phyloP scores from a whole-genome alignment of 2,797 vertebrate genomes.

The Poecilia wingei region DNA sequence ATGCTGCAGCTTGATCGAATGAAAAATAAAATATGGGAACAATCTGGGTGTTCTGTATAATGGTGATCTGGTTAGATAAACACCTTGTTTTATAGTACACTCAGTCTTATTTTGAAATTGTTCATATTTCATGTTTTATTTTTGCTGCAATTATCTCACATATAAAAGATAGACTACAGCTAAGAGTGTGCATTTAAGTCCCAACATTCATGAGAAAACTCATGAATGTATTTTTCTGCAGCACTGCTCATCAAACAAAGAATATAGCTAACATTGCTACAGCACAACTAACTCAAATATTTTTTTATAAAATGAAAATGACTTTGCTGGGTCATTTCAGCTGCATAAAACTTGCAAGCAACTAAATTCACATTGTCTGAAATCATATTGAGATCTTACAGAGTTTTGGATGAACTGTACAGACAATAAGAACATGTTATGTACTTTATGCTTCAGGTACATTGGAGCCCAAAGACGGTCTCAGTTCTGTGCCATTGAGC shows the following conservation, averaged over 20 bases:
- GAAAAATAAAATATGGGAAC: constrained; percentile 18
- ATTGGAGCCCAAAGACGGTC: neutral
- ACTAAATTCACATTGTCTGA: neutral
- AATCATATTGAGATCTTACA: neutral
- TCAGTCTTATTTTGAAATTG: neutral
- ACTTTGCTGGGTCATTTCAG: neutral
- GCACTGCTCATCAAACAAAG: neutral
- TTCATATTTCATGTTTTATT: neutral
- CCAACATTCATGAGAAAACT: neutral
- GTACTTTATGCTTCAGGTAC: neutral
- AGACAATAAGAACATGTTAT: neutral
- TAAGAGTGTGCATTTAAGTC: neutral
- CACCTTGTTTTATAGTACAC: constrained; percentile 2
- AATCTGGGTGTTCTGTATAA: constrained; percentile 30
- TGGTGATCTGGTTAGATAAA: constrained; percentile 24
- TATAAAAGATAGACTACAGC: neutral
- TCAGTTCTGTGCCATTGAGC: neutral
- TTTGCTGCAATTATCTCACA: neutral
- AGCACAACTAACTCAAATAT: neutral
- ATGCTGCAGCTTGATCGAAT: constrained; percentile 31
- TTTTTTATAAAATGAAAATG: neutral
- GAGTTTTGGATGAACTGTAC: neutral
- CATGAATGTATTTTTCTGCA: neutral
- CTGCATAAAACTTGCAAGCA: neutral
- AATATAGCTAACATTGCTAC: neutral